phyloP scores from a whole-genome alignment of 2,797 vertebrate genomes.

The Mergus octosetaceus region DNA sequence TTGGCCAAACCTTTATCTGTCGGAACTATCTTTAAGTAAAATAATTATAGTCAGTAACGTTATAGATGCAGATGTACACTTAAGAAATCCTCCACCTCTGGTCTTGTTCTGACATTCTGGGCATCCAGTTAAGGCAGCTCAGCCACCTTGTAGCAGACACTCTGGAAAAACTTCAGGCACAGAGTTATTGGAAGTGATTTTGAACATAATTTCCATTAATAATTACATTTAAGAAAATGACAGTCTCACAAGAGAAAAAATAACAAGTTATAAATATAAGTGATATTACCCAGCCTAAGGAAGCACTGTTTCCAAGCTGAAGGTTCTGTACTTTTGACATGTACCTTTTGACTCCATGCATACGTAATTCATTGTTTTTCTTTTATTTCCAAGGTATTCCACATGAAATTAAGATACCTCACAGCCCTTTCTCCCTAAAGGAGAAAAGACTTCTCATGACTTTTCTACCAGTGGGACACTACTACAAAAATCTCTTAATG shows the following conservation, averaged over 20 bases:
- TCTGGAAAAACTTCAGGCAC: not conserved
- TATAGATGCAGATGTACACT: not conserved
- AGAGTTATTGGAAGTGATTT: not conserved
- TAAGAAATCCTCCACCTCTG: not conserved
- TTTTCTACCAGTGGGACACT: not conserved
- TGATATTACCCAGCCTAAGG: not conserved
- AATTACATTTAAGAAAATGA: not conserved
- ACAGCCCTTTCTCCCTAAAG: not conserved
- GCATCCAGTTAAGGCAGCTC: not conserved
- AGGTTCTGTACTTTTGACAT: not conserved
- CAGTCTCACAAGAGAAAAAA: not conserved
- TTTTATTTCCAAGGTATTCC: not conserved
- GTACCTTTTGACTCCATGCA: too few species aligned
- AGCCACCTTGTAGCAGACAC: not conserved
- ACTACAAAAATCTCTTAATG: not conserved
- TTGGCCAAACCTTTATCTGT: not conserved
- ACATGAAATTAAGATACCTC: not conserved
- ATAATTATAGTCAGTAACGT: not conserved
- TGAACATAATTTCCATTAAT: not conserved
- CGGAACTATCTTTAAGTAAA: not conserved
- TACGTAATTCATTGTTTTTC: not conserved
- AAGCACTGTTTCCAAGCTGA: not conserved
- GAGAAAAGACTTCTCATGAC: not conserved
- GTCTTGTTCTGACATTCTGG: not conserved
- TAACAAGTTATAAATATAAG: not conserved